phyloP scores from a whole-genome alignment of 2,888 invertebrate genomes.

The Mythimna lalbum region DNA sequence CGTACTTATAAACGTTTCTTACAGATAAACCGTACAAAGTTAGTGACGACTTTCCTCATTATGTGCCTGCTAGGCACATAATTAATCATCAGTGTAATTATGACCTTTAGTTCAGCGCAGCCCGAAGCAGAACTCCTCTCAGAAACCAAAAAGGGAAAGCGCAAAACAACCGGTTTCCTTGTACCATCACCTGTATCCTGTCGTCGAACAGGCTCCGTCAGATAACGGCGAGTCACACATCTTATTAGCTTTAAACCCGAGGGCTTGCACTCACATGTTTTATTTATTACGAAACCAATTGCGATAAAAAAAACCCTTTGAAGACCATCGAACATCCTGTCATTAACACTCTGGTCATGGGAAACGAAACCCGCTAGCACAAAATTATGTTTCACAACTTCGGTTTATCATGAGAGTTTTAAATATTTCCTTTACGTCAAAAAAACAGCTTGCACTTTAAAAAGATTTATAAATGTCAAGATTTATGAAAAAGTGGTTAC shows the following conservation, averaged over 20 bases:
- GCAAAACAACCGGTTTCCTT: conserved; percentile 26
- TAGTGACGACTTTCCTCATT: not conserved
- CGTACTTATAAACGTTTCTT: not conserved
- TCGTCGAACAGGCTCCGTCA: not conserved
- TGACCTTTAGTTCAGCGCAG: conserved; percentile 6
- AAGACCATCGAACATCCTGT: too few species aligned
- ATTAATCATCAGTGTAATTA: not conserved
- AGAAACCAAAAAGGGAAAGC: conserved; percentile 38
- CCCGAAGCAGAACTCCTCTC: conserved; percentile 24
- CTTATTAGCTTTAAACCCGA: conserved; percentile 2
- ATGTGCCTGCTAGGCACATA: too few species aligned
- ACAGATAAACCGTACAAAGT: not conserved
- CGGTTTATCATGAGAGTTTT: not conserved
- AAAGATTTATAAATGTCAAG: conserved; percentile 31
- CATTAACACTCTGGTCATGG: not conserved
- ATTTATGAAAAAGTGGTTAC: not conserved
- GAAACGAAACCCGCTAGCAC: not conserved
- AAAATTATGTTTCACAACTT: not conserved
- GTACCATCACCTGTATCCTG: conserved; percentile 31
- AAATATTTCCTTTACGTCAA: not conserved
- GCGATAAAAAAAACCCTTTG: too few species aligned
- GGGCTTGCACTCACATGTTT: not conserved
- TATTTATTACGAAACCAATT: not conserved
- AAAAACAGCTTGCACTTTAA: conserved; percentile 5
- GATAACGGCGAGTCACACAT: conserved; percentile 6